phyloP scores from a whole-genome alignment of 2,113 vertebrate species.

The Natator depressus region DNA sequence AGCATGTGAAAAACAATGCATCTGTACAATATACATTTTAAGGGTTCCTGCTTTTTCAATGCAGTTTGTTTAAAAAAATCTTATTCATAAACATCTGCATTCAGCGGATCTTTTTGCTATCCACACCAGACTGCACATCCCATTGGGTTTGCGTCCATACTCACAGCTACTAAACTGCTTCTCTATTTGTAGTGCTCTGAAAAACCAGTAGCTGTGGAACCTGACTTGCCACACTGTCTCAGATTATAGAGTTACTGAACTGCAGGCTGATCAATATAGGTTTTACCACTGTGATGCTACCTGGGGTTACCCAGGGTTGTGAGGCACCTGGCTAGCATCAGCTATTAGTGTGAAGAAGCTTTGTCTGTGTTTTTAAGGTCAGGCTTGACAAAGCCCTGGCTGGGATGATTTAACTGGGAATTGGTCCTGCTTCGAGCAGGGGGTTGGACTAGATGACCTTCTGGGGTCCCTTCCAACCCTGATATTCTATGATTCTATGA shows the following conservation, averaged over 20 bases:
- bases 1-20: neutral
- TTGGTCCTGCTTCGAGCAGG: too few relatives aligned
- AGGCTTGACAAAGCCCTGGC: too few relatives aligned
- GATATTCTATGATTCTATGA: too few relatives aligned
- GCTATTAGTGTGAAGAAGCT: too few relatives aligned
- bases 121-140: neutral
- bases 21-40: neutral
- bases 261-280: neutral
- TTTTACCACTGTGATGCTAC: neutral
- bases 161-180: neutral
- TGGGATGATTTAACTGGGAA: too few relatives aligned
- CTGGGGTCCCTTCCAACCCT: too few relatives aligned
- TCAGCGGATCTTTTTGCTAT: neutral
- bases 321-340: too few relatives aligned
- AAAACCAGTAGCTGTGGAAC: neutral
- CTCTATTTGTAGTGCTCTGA: neutral
- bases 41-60: neutral
- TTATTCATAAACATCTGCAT: neutral
- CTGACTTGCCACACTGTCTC: neutral
- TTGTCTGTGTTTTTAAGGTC: too few relatives aligned
- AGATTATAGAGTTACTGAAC: neutral
- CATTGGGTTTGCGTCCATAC: neutral
- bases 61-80: neutral
- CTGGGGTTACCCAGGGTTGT: too few relatives aligned
- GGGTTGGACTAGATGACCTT: too few relatives aligned